Evolutionary conservation across 2,113 vertebrate species (phyloP).

Genomic region (Picathartes gymnocephalus): DNA sequence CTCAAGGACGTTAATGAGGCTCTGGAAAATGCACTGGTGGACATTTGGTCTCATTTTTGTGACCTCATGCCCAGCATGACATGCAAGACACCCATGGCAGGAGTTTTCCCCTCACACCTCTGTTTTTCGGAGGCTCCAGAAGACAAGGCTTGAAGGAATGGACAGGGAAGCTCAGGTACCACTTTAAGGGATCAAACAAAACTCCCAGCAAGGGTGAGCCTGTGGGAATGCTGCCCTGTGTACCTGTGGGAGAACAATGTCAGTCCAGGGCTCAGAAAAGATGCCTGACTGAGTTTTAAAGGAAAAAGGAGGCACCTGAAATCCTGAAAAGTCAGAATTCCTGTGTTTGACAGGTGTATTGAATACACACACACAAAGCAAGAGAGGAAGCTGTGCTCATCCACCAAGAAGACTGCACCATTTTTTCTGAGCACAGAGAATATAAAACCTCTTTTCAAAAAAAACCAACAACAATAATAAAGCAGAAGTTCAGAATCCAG

Average conservation of each 20-base stretch:
- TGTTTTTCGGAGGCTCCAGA: not conserved
- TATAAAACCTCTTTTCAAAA: not conserved
- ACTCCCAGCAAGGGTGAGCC: not conserved
- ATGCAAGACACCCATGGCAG: constrained; percentile 2
- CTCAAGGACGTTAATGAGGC: not conserved
- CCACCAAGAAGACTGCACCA: not conserved
- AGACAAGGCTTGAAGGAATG: constrained; percentile 5
- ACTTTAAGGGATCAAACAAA: not conserved
- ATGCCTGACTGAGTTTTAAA: not conserved
- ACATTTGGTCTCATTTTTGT: not conserved
- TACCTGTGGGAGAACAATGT: not conserved
- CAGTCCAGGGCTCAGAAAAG: not conserved
- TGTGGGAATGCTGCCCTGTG: not conserved
- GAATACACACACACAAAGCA: not conserved
- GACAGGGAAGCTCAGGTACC: constrained; percentile 30
- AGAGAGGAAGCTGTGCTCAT: constrained; percentile 18
- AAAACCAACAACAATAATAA: not conserved
- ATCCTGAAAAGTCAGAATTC: not conserved
- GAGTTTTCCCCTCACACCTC: not conserved
- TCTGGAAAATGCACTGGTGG: not conserved
- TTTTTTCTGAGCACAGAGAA: not conserved
- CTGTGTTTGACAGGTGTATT: constrained; percentile 20
- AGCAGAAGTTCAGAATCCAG: constrained; percentile 17
- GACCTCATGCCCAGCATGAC: not conserved
- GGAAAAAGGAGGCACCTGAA: constrained; percentile 6